A percentile compares a stretch with the other conserved stretches of the same genome.
Conservation (phyloP, 2,797 vertebrate species). For the Craterocephalus amniculus region DNA sequence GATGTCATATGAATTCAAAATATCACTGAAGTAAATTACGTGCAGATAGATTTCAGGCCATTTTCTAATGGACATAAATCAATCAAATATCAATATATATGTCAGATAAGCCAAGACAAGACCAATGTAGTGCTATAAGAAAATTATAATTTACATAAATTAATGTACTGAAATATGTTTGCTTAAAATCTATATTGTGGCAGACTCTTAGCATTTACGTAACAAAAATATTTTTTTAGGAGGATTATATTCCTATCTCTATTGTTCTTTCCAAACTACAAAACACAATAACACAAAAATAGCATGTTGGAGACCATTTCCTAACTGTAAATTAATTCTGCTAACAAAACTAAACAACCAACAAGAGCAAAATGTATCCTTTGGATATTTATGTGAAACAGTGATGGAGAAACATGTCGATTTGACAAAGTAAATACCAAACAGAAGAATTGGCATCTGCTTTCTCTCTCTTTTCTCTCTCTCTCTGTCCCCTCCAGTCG, state of each 20-base stretch:
- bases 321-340: neutral
- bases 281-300: neutral
- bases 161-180: no score
- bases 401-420: neutral
- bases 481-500: no score
- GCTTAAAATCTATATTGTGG: no score
- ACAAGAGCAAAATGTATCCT: no score
- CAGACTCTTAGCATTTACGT: no score
- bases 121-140: neutral
- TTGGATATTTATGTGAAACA: neutral
- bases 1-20: conserved; percentile 4
- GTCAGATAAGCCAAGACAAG: no score
- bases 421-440: neutral
- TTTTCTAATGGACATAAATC: neutral
- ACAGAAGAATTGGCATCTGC: no score
- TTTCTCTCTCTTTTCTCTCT: no score
- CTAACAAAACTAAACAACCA: neutral
- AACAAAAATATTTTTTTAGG: no score
- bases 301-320: neutral
- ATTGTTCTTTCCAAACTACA: no score
- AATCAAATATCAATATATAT: neutral
- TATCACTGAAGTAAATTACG: neutral
- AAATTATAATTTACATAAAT: neutral
- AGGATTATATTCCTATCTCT: no score
- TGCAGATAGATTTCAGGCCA: neutral